These are phyloP conservation scores for Poecilia latipinna DNA, from an alignment of 2,113 vertebrate genomes.

Conservation along the genomic window DNA sequence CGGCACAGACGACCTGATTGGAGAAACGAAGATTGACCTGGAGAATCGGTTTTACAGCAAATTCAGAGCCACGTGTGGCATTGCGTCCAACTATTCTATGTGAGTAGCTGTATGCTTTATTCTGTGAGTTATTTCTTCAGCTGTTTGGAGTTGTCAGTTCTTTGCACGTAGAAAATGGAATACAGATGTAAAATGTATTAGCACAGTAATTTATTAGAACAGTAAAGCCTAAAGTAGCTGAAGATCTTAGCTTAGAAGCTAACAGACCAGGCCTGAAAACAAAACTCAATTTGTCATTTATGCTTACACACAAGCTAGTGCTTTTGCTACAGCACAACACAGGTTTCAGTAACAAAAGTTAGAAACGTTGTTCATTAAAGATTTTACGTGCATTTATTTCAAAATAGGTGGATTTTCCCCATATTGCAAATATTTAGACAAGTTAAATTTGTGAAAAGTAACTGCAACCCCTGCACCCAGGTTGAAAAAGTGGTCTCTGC, in stretches of 20 bases:
- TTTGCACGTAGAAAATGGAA: neutral
- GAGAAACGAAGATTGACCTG: constrained; percentile 96
- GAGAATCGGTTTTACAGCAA: constrained; percentile 99
- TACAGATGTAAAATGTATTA: neutral
- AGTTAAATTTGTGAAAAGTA: too few relatives aligned
- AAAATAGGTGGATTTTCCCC: too few relatives aligned
- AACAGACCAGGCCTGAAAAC: neutral
- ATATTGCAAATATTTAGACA: too few relatives aligned
- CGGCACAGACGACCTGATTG: constrained; percentile 95
- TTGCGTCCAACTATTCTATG: constrained; percentile 88
- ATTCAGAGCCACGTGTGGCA: constrained; percentile 92
- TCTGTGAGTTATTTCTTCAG: neutral
- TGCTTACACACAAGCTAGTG: neutral
- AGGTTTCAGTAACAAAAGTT: neutral
- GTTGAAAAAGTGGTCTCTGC: too few relatives aligned
- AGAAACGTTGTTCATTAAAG: neutral
- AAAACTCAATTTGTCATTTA: too few relatives aligned
- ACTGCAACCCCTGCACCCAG: too few relatives aligned
- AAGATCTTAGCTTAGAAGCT: neutral
- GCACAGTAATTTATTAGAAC: neutral
- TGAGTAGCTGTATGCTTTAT: constrained; percentile 58
- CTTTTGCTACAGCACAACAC: neutral
- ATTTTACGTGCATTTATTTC: too few relatives aligned
- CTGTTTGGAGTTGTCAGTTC: neutral
- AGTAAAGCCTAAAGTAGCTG: too few relatives aligned